Evolutionary conservation across 2,888 invertebrate genomes (phyloP).

Genomic region (Invenusta paracnida): DNA sequence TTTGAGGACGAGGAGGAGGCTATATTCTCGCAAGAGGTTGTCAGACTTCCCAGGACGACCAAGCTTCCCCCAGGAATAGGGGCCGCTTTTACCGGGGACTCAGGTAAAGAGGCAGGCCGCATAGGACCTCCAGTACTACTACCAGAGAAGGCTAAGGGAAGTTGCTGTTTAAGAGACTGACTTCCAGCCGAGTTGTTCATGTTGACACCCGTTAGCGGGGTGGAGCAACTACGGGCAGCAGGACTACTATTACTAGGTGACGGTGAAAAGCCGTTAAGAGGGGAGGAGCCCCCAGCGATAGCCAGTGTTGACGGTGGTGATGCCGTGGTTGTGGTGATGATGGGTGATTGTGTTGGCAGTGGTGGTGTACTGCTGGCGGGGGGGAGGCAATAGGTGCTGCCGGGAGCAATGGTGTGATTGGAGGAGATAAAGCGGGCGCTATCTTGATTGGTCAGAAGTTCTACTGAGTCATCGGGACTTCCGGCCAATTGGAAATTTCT

Average conservation of each 20-base stretch:
- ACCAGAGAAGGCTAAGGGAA: background rate
- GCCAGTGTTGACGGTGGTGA: background rate
- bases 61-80: background rate
- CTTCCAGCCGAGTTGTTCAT: background rate
- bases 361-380: too few species aligned
- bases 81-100: background rate
- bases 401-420: background rate
- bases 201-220: background rate
- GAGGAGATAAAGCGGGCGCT: background rate
- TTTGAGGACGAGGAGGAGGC: background rate
- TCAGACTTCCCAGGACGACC: background rate
- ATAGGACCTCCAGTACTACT: background rate
- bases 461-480: background rate
- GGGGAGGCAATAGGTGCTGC: too few species aligned
- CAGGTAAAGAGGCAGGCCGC: background rate
- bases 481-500: too few species aligned
- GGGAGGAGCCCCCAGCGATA: background rate
- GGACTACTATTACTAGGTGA: background rate
- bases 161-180: too few species aligned
- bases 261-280: background rate
- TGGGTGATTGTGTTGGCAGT: too few species aligned
- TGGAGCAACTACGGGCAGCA: background rate
- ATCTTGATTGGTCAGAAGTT: conserved; percentile 1
- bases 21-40: background rate
- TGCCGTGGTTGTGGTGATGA: too few species aligned